phyloP scores from a whole-genome alignment of 1,140 invertebrate species.

The Drosophila tsacasi region DNA sequence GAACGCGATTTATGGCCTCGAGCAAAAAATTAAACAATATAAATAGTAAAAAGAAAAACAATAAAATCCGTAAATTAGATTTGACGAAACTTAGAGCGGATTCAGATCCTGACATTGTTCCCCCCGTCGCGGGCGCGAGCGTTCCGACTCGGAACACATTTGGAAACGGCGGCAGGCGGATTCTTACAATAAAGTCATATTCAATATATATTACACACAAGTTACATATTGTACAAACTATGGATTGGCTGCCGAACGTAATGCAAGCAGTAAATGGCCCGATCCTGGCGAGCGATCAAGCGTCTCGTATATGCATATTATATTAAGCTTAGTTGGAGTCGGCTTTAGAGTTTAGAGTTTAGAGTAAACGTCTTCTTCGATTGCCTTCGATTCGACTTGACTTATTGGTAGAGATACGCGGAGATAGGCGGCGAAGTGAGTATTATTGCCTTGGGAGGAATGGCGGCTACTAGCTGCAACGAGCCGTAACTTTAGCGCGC shows the following conservation, averaged over 20 bases:
- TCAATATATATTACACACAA: constrained; percentile 47
- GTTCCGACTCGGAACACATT: constrained; percentile 41
- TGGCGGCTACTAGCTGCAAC: constrained; percentile 1
- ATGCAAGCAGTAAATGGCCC: constrained; percentile 23
- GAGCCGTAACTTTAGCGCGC: constrained; percentile 10
- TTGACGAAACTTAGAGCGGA: constrained; percentile 24
- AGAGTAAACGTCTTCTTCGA: constrained; percentile 31
- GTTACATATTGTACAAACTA: constrained; percentile 52
- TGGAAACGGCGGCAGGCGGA: constrained; percentile 40
- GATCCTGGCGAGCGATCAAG: constrained; percentile 12
- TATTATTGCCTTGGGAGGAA: constrained; percentile 34
- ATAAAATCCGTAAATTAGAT: constrained; percentile 35
- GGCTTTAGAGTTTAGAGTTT: constrained; percentile 18
- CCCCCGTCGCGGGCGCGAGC: constrained; percentile 5
- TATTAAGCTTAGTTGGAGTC: constrained; percentile 51
- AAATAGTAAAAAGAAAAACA: constrained; percentile 27
- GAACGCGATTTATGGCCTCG: constrained; percentile 68
- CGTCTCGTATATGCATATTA: constrained; percentile 15
- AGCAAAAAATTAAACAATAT: constrained; percentile 33
- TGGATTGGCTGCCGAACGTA: constrained; percentile 33
- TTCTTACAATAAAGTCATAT: constrained; percentile 42
- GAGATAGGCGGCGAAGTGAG: constrained; percentile 26
- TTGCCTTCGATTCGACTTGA: constrained; percentile 5
- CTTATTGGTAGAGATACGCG: constrained; percentile 16
- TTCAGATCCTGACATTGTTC: constrained; percentile 7